Evolutionary conservation across 1,140 invertebrate genomes (phyloP), one percentile per base, ranked within the genome.

Genomic region (Lordiphosa mommai): DNA sequence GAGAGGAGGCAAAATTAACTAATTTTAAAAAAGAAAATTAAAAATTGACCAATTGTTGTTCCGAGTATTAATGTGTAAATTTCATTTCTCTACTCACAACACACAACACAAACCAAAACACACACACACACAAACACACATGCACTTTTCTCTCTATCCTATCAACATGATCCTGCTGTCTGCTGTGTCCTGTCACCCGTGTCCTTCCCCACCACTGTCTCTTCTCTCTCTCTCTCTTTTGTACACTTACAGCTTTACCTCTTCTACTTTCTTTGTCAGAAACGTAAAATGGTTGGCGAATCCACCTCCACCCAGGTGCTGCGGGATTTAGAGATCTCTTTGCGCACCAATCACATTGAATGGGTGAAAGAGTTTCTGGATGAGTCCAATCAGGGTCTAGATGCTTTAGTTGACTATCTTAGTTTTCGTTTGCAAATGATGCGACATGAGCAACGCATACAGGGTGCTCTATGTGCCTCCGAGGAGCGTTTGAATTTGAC

Each of bases 301-400:
- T 96, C 97, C 6, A 99, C 98, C 38, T 99, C 98, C 13, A 99
- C 98, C 14, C 97, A 99, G 92, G 97, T 99, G 58, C 91, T 99
- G 20, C 92, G 98, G 85, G 98, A 99, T 91, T 92, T 99, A 71
- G 98, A 99, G 92, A 99, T 99, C 86, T 99, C 98, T 6, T 90
- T 99, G 50, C 92, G 98, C 72, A 99, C 98, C 37, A 99, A 99
- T 92, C 96, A 98, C 89, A 99, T 99, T 86, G 98, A 99, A 96
- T 99, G 98, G 98, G 98, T 99, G 27, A 92, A 97, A 77, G 97
- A 99, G 90, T 99, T 99, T 90, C 91, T 99, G 33, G 96, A 97
- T 90, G 96, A 99, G 70, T 93, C 96, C 57, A 98, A 99, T 90
- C 94, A 96, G 89, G 98, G 98, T 2, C 90, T 99, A 48, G 97